These are phyloP conservation scores for Melopsittacus undulatus DNA, from an alignment of 2,797 vertebrate species.

Conservation along the genomic window DNA sequence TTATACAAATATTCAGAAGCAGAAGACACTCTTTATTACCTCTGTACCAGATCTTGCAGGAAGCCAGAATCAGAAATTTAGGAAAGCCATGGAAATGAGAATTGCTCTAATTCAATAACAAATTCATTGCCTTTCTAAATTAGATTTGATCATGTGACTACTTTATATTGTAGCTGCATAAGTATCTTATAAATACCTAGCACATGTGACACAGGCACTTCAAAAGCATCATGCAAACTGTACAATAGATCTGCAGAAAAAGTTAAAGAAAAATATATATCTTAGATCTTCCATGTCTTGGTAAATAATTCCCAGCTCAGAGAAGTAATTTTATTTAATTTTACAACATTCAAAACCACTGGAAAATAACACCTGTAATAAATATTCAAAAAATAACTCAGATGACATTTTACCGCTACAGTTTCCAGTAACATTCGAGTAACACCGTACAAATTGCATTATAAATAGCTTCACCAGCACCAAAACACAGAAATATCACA, in stretches of 20 bases:
- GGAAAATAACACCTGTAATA: background rate
- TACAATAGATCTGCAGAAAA: background rate
- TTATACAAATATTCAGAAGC: background rate
- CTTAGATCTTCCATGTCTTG: background rate
- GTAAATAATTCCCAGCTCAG: background rate
- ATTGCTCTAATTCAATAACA: constrained; percentile 33
- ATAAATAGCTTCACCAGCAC: background rate
- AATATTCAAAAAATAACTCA: background rate
- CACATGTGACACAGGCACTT: background rate
- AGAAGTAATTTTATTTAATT: constrained; percentile 15
- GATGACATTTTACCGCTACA: background rate
- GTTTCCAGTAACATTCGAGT: background rate
- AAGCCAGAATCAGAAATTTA: constrained; percentile 32
- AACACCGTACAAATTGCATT: background rate
- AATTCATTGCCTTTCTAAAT: constrained; percentile 30
- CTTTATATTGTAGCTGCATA: background rate
- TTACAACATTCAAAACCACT: background rate
- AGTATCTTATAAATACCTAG: constrained; percentile 13
- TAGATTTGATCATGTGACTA: background rate
- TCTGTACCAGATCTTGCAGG: constrained; percentile 12
- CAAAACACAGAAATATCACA: background rate
- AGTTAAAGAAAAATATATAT: background rate
- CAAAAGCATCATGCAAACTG: constrained; percentile 3
- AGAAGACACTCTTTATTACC: constrained; percentile 14
- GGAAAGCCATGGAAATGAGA: constrained; percentile 35